These are phyloP conservation scores for Synchiropus splendidus DNA, from an alignment of 2,113 vertebrate species.

Conservation along the genomic window DNA sequence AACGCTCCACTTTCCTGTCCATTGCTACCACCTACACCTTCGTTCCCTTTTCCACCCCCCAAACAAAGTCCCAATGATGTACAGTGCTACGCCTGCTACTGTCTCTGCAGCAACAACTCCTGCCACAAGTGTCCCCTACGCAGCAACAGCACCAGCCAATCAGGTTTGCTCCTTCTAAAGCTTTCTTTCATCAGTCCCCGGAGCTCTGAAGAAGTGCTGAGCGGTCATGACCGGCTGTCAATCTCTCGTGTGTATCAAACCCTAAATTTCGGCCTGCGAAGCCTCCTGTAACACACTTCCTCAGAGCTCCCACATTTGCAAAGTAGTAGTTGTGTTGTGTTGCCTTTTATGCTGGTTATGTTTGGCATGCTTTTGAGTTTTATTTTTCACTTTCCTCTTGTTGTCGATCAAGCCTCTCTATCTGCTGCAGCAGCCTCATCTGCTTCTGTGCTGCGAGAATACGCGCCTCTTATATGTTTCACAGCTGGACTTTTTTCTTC, in stretches of 20 bases:
- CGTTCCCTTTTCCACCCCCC: conserved; percentile 72
- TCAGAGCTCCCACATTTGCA: conserved; percentile 94
- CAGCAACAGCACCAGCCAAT: conserved; percentile 94
- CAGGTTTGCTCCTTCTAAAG: conserved; percentile 99
- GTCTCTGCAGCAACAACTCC: conserved; percentile 99
- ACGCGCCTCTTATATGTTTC: conserved; percentile 1
- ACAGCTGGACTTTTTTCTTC: too few relatives aligned
- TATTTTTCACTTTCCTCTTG: conserved; percentile 46
- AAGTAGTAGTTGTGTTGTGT: conserved; percentile 83
- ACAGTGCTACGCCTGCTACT: conserved; percentile 99
- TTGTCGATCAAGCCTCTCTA: conserved; percentile 47
- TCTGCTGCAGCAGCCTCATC: conserved; percentile 46
- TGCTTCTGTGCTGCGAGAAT: conserved; percentile 41
- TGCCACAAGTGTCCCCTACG: conserved; percentile 99
- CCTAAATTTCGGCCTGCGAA: too few relatives aligned
- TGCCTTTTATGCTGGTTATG: conserved; percentile 77
- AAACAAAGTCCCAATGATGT: conserved; percentile 98
- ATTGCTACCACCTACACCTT: conserved; percentile 58
- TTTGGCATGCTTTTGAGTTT: conserved; percentile 52
- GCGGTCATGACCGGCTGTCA: conserved; percentile 29
- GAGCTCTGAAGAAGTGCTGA: conserved; percentile 94
- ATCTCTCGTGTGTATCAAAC: too few relatives aligned
- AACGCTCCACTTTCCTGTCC: conserved; percentile 95
- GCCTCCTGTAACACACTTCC: too few relatives aligned
- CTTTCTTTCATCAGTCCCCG: conserved; percentile 96